Evolutionary conservation across 1,140 invertebrate genomes (phyloP), one percentile per base, ranked within the genome.

Genomic region (Agraylea sexmaculata): DNA sequence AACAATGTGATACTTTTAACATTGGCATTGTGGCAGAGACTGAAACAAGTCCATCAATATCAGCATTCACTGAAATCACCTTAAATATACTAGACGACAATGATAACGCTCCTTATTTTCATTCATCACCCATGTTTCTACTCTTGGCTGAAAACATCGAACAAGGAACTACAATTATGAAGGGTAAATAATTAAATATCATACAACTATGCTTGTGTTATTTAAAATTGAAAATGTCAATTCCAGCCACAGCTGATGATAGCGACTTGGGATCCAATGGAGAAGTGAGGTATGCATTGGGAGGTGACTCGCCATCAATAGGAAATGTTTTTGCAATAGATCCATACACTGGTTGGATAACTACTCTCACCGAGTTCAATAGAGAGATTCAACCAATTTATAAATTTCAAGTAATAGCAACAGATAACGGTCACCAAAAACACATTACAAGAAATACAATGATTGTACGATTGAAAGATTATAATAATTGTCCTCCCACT

Each of bases 21-120:
- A 74, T 91, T 22, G 78, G 76, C 2, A 72, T 90, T 4, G 58
- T 78, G 10, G 83, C 83, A 4, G 71, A 84, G 52, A 84, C 84
- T 0, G 71, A 75, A 44, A 79, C 78, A 0, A 74, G 72, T 43
- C 82, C 83, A 13, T 68, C 78, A 1, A 57, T 84, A 3, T 78
- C 72, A n/a, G 73, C 79, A 0, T 68, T 83, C 12, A 70, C 74
- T 2, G 76, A 85, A 56, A 75, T 90, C 37, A 64, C 69, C 3
- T 66, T 91, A n/a, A 75, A 80, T 44, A 75, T 92, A 2, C 60
- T 83, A 25, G 86, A 92, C 55, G 79, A 83, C 50, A 91, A 92
- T 54, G 87, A 92, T 60, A 83, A 89, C 53, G 65, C 72, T 6
- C 88, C 88, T 1, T 67, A 73, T 43, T 91, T 90, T 58, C 78